Base-by-base conservation (phyloP, 2,888 invertebrate species). In the Gastrophysa polygoni region DNA sequence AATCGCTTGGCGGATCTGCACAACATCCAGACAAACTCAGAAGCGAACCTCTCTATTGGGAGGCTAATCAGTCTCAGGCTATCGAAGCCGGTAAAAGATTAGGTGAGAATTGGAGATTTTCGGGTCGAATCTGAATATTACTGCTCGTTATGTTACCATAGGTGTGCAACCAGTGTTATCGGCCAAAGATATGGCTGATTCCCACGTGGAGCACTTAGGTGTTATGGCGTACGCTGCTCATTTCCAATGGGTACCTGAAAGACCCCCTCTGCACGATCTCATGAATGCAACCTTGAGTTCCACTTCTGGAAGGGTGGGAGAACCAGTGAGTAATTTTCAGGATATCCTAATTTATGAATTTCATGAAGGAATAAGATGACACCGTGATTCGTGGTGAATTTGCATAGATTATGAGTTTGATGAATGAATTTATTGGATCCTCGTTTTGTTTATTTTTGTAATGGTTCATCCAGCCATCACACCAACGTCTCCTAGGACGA, bases 171-270 rank as follows among this genome's bases (percentile, higher is more conserved):
- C 96, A 2, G 89, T 98, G 44, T 83, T 98, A 61, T 90, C 94
- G 71, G 92, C 98, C 11, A 93, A 92, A 78, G 97, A 98, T 77
- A 94, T 99, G 91, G 92, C 95, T 34, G 95, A 95, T 79, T 92
- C 91, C 38, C 93, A 97, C 78, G 95, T 95, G 5, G 98, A 98
- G 78, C 97, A 98, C 83, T 85, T 98, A 70, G 98, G 96, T 8
- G 94, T 98, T 61, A 98, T 98, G 98, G 95, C 98, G 0, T 97
- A 98, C 82, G 93, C 95, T 0, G 94, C 97, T 0, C 89, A 93
- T 78, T 92, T 95, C 82, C 92, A 94, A 71, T 95, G 95, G 89
- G 88, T 95, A 29, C 90, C 92, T 24, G 93, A 94, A 60, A 84
- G 93, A 48, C 92, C 93, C 10, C 91, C 93, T 5, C 85, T 95